Base-by-base conservation (phyloP, 2,797 vertebrate species). In the Lemur catta region DNA sequence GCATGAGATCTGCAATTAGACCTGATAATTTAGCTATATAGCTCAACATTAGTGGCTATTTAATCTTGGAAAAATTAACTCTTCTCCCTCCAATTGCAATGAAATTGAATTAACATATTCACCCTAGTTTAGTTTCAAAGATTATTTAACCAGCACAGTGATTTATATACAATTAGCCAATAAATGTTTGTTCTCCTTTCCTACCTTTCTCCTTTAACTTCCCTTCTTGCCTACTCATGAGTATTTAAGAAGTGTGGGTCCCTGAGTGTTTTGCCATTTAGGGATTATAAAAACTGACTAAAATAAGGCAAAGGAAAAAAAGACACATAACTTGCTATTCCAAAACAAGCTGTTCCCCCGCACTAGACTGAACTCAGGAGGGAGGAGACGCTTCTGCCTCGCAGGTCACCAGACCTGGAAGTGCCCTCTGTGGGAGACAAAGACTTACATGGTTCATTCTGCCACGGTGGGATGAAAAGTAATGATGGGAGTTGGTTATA, bases 281-380 rank as follows among this genome's bases (percentile, higher is more conserved):
- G 28, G 12, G 79, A 2, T 43, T 82, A 9, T 4, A 67, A 71
- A 80, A 80, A 20, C 50, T 72, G n/a, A 80, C n/a, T 13, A 33
- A n/a, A 74, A 79, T 52, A 30, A 14, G n/a, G n/a, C 46, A 24
- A 76, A 84, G 6, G 38, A 63, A 84, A 80, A 87, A 35, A 84
- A 75, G 71, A 41, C 2, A 28, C 43, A 35, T 41, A n/a, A 59
- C 15, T 48, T 76, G 59, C 26, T 24, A 61, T 57, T 63, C 67
- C 8, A 12, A 50, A 52, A 67, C 71, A 35, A 52, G 35, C 46
- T 8, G 11, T 18, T n/a, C 52, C 8, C 10, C 38, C n/a, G 22
- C 28, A 35, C 9, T 12, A 43, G 57, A 20, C 30, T 35, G 22
- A 71, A 20, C 4, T 48, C 57, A 12, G 12, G 38, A 65, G 6